Evolutionary conservation across 1,140 invertebrate genomes (phyloP).

Genomic region (Riptortus pedestris): DNA sequence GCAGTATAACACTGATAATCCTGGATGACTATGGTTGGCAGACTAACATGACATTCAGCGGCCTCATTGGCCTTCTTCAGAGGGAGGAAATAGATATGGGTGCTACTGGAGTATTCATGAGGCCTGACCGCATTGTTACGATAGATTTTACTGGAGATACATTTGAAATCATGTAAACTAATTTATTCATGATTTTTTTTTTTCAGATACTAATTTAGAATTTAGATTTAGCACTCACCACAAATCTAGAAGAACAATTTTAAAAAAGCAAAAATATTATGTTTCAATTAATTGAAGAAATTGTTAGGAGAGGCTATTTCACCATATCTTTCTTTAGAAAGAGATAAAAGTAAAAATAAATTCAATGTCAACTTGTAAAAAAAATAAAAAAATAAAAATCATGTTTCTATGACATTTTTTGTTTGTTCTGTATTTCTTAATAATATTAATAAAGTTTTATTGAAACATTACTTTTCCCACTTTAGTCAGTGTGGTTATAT

Average conservation of each 20-base stretch:
- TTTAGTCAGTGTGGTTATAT: background rate
- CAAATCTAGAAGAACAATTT: background rate
- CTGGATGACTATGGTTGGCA: slow-evolving; percentile 42
- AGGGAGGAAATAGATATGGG: slow-evolving; percentile 42
- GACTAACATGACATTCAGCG: slow-evolving; percentile 43
- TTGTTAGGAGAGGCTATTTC: too few relatives aligned
- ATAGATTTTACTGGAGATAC: slow-evolving; percentile 44
- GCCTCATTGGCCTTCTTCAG: slow-evolving; percentile 43
- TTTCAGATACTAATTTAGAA: background rate
- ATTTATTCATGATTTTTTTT: background rate
- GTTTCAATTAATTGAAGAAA: too few relatives aligned
- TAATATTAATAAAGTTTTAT: too few relatives aligned
- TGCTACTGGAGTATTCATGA: slow-evolving; percentile 43
- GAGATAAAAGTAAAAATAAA: too few relatives aligned
- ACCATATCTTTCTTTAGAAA: too few relatives aligned
- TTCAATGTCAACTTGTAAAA: too few relatives aligned
- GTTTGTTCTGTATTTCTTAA: too few relatives aligned
- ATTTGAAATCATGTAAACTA: slow-evolving; percentile 37
- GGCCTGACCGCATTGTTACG: slow-evolving; percentile 40
- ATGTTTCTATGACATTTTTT: too few relatives aligned
- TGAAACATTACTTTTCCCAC: background rate
- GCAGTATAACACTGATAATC: slow-evolving; percentile 34
- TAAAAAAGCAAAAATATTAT: too few relatives aligned
- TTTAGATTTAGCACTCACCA: background rate
- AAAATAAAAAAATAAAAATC: too few relatives aligned